These are phyloP conservation scores for Drosophila algonquin DNA, from an alignment of 2,888 invertebrate species.

Conservation along the genomic window DNA sequence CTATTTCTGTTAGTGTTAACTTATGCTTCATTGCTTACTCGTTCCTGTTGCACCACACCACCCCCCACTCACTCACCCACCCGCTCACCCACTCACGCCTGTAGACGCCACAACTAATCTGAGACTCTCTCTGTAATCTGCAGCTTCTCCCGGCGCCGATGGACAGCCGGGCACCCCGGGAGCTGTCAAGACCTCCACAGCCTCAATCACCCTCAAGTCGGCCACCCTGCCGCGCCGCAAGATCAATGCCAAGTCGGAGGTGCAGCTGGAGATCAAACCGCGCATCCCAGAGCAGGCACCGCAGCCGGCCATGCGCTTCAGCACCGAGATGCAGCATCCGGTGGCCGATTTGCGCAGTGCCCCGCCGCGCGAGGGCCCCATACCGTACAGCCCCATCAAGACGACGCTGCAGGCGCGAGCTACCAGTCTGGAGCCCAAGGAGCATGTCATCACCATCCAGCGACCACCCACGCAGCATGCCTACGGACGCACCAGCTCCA, in stretches of 20 bases:
- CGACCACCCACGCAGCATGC: slow-evolving; percentile 82
- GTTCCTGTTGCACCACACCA: slow-evolving; percentile 28
- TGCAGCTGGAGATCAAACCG: slow-evolving; percentile 86
- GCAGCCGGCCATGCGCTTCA: slow-evolving; percentile 84
- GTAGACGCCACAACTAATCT: slow-evolving; percentile 8
- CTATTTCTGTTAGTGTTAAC: slow-evolving; percentile 30
- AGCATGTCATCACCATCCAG: slow-evolving; percentile 89
- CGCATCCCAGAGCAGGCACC: slow-evolving; percentile 79
- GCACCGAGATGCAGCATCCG: slow-evolving; percentile 87
- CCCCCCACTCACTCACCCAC: no score
- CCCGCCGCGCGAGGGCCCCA: slow-evolving; percentile 82
- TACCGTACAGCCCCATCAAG: slow-evolving; percentile 82
- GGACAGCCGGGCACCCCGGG: slow-evolving; percentile 55
- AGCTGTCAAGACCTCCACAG: slow-evolving; percentile 86
- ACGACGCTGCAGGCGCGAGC: slow-evolving; percentile 84
- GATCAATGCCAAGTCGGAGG: slow-evolving; percentile 87
- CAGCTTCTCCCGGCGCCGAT: slow-evolving; percentile 76
- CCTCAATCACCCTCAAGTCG: slow-evolving; percentile 88
- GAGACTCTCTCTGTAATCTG: slow-evolving; percentile 4
- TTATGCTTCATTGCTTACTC: slow-evolving; percentile 40
- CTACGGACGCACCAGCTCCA: slow-evolving; percentile 82
- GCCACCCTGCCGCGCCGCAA: slow-evolving; percentile 88
- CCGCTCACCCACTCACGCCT: neutral
- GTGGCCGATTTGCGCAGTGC: slow-evolving; percentile 84
- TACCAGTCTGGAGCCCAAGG: slow-evolving; percentile 86